Conservation (phyloP, 2,797 vertebrate species). For the Micropoecilia bifurca region DNA sequence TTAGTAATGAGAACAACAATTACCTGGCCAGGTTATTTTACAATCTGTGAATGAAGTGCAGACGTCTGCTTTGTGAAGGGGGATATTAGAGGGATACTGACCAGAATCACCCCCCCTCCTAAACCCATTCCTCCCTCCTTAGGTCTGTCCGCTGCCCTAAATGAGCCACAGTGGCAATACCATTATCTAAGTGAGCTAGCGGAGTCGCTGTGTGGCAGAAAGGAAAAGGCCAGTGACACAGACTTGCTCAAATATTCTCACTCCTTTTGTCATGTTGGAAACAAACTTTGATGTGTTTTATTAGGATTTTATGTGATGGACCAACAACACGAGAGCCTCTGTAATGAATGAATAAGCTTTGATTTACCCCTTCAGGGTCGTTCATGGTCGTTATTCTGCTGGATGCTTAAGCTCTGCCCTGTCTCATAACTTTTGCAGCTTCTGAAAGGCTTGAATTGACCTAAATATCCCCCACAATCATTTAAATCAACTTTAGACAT, state of each 20-base stretch:
- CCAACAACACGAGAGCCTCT: not conserved
- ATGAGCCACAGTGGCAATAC: conserved; percentile 60
- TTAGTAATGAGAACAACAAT: conserved; percentile 56
- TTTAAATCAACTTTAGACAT: not conserved
- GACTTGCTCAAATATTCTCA: not conserved
- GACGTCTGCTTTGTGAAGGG: conserved; percentile 30
- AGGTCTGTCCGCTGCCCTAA: conserved; percentile 27
- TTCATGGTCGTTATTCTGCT: not conserved
- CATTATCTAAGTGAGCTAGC: conserved; percentile 61
- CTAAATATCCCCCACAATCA: not conserved
- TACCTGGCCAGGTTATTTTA: not conserved
- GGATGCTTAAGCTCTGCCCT: not conserved
- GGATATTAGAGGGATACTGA: conserved; percentile 4
- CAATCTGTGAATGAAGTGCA: conserved; percentile 11
- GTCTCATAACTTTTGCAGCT: not conserved
- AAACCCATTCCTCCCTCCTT: not conserved
- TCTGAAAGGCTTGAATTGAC: not conserved
- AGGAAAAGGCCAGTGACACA: not conserved
- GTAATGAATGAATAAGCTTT: not conserved
- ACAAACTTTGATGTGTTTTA: not conserved
- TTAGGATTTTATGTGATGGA: not conserved
- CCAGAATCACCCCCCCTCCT: not conserved
- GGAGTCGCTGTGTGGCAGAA: conserved; percentile 37
- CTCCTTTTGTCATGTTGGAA: not conserved
- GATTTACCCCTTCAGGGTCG: not conserved